Conservation (phyloP, 2,797 vertebrate species). For the Enteromius mattozi region DNA sequence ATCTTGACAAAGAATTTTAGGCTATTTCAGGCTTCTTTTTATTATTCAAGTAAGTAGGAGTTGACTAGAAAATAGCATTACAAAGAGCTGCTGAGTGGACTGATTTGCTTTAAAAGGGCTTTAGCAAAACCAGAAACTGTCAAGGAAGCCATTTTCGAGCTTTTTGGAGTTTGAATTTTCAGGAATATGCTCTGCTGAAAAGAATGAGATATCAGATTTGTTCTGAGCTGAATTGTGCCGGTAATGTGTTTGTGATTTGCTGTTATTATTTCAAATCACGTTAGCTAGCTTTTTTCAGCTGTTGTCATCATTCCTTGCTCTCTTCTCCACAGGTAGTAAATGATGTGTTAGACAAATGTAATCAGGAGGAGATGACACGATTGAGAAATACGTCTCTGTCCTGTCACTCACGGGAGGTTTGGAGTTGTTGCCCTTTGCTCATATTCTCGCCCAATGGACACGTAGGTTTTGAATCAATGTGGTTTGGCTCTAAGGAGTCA, state of each 20-base stretch:
- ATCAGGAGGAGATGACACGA: background rate
- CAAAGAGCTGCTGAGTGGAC: conserved; percentile 20
- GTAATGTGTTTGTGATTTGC: conserved; percentile 33
- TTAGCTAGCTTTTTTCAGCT: conserved; percentile 16
- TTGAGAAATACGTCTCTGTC: conserved; percentile 12
- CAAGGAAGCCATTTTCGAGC: background rate
- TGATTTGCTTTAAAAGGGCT: conserved; percentile 15
- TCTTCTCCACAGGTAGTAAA: conserved; percentile 26
- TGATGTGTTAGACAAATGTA: conserved; percentile 11
- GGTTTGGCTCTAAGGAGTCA: conserved; percentile 40
- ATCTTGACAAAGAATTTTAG: background rate
- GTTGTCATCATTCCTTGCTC: background rate
- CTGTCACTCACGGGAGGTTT: background rate
- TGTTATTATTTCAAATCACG: conserved; percentile 20
- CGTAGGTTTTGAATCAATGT: conserved; percentile 43
- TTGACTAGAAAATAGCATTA: background rate
- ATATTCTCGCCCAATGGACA: conserved; percentile 23
- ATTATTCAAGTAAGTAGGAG: background rate
- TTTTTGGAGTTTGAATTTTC: conserved; percentile 29
- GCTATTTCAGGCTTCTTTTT: background rate
- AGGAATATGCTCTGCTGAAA: conserved; percentile 38
- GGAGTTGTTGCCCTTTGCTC: conserved; percentile 27
- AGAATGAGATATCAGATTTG: conserved; percentile 24
- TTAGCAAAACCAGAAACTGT: conserved; percentile 20
- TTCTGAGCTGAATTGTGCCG: background rate